phyloP scores from a whole-genome alignment of 2,888 invertebrate genomes.

The Zygogramma bicolorata region DNA sequence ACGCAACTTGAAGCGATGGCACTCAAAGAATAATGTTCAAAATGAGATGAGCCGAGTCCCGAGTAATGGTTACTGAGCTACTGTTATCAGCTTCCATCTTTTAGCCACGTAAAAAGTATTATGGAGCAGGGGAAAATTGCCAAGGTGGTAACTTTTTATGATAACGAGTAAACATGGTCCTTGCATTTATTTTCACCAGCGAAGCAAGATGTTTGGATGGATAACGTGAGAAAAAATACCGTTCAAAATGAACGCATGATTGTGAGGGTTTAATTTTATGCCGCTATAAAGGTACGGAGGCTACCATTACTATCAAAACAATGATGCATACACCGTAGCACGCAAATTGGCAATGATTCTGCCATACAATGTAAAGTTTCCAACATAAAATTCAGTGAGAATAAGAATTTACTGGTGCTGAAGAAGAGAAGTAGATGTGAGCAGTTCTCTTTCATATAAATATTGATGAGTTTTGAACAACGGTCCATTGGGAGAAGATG shows the following conservation, averaged over 20 bases:
- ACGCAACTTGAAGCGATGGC: constrained; percentile 31
- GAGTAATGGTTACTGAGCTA: constrained; percentile 58
- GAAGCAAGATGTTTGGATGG: constrained; percentile 30
- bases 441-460: not conserved
- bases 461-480: too few species aligned
- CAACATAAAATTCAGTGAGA: not conserved
- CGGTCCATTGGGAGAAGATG: too few species aligned
- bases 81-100: constrained; percentile 60
- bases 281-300: constrained; percentile 16
- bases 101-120: constrained; percentile 59
- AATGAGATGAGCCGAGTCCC: constrained; percentile 56
- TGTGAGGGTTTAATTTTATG: constrained; percentile 33
- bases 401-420: not conserved
- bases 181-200: constrained; percentile 41
- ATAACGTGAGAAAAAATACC: constrained; percentile 24
- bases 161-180: constrained; percentile 57
- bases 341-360: constrained; percentile 9
- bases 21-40: constrained; percentile 43
- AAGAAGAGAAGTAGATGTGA: not conserved
- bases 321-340: constrained; percentile 9
- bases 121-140: constrained; percentile 59
- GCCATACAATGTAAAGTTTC: not conserved
- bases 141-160: constrained; percentile 63
- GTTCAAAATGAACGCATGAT: constrained; percentile 26
- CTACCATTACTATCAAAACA: not conserved